Conservation (phyloP, 2,113 vertebrate genomes). For the Xyrauchen texanus region DNA sequence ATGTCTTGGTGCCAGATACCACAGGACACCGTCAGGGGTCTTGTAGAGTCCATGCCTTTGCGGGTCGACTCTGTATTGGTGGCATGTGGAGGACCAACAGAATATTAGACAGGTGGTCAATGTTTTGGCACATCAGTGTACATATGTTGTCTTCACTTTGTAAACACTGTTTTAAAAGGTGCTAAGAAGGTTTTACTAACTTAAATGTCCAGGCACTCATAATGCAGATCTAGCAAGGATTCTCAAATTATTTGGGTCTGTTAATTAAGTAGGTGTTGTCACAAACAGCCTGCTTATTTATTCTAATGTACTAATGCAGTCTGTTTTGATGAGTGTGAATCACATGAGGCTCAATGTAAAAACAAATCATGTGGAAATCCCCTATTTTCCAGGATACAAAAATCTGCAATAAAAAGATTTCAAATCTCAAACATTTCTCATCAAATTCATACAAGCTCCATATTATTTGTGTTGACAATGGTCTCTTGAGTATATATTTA, state of each 20-base stretch:
- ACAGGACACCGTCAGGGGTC: no score
- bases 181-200: not conserved
- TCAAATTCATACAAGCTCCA: not conserved
- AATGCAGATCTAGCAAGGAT: not conserved
- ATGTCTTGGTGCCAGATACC: no score
- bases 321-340: not conserved
- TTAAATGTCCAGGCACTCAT: not conserved
- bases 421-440: not conserved
- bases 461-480: no score
- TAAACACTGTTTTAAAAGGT: no score
- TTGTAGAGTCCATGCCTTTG: no score
- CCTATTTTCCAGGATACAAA: not conserved
- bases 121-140: no score
- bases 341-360: not conserved
- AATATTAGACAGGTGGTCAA: no score
- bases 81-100: no score
- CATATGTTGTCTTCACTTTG: no score
- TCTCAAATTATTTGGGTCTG: not conserved
- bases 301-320: slow-evolving; percentile 2
- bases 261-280: not conserved
- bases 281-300: slow-evolving; percentile 9
- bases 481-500: not conserved
- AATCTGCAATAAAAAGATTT: no score
- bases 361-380: not conserved
- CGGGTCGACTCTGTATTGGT: no score